A percentile compares a stretch with the other conserved stretches of the same genome.
phyloP scores from a whole-genome alignment of 2,797 vertebrate species.

The Lacerta viridis region DNA sequence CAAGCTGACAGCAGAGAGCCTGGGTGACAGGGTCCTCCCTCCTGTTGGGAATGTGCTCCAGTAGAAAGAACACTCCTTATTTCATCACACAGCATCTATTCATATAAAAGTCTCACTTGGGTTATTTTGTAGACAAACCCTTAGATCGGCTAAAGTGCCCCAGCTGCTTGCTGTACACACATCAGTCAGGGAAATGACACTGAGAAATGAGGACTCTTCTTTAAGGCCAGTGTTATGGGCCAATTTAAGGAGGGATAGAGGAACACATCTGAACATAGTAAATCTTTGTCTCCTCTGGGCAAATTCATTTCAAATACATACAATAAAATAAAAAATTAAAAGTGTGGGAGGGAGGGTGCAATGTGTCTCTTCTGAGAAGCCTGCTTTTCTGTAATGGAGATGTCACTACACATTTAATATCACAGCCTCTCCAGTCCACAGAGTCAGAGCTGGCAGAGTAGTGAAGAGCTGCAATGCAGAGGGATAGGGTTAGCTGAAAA shows the following conservation, averaged over 20 bases:
- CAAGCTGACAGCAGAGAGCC: constrained; percentile 70
- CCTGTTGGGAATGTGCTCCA: constrained; percentile 57
- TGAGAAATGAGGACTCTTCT: constrained; percentile 73
- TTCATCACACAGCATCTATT: constrained; percentile 70
- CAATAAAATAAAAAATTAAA: constrained; percentile 49
- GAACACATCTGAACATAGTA: constrained; percentile 63
- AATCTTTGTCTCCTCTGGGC: constrained; percentile 70
- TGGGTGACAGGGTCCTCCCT: constrained; percentile 62
- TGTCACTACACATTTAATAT: constrained; percentile 7
- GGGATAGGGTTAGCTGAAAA: neutral
- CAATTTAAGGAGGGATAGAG: constrained; percentile 71
- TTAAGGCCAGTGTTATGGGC: constrained; percentile 72
- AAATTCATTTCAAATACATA: constrained; percentile 56
- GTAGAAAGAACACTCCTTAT: constrained; percentile 70
- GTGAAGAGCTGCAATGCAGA: accelerated
- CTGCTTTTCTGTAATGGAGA: constrained; percentile 10
- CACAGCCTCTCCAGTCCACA: neutral
- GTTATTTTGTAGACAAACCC: constrained; percentile 76
- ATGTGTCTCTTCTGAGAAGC: constrained; percentile 22
- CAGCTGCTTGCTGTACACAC: constrained; percentile 72
- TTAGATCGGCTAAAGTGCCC: constrained; percentile 72
- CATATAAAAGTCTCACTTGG: constrained; percentile 62
- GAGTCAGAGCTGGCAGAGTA: neutral
- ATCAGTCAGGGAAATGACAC: constrained; percentile 72
- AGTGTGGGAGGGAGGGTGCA: constrained; percentile 51